Evolutionary conservation across 2,797 vertebrate species (phyloP).

Genomic region (Hydrolagus colliei): DNA sequence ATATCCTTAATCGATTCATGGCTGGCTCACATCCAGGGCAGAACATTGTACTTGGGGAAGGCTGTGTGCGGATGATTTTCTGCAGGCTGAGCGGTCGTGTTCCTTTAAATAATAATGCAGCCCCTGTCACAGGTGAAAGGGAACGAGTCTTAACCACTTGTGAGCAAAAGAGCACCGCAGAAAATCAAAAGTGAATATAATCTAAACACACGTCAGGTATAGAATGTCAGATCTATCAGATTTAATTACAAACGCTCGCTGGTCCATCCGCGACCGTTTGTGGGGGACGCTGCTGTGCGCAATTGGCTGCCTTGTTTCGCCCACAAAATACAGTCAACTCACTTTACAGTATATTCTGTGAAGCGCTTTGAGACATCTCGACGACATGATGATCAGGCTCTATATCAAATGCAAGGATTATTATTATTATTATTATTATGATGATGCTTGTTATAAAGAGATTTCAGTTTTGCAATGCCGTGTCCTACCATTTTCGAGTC

Average conservation of each 20-base stretch:
- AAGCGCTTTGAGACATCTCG: too few species aligned
- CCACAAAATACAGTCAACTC: too few species aligned
- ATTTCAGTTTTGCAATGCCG: constrained; percentile 69
- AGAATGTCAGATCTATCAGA: constrained; percentile 79
- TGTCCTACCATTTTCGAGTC: constrained; percentile 74
- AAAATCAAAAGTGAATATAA: constrained; percentile 78
- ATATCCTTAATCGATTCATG: not conserved
- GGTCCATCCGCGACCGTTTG: constrained; percentile 43
- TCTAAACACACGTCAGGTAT: constrained; percentile 67
- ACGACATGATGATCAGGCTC: too few species aligned
- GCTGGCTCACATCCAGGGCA: not conserved
- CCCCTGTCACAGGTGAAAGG: constrained; percentile 20
- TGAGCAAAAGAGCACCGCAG: constrained; percentile 49
- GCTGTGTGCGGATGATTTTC: not conserved
- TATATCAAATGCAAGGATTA: too few species aligned
- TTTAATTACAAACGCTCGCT: constrained; percentile 69
- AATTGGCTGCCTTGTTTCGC: too few species aligned
- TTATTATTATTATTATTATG: constrained; percentile 38
- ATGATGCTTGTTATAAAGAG: constrained; percentile 41
- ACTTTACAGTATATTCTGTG: too few species aligned
- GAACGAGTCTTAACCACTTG: constrained; percentile 44
- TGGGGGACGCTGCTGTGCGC: too few species aligned
- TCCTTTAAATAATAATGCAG: not conserved
- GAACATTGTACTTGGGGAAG: too few species aligned
- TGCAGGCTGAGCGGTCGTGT: not conserved